A percentile compares a stretch with the other conserved stretches of the same genome.
Conservation (phyloP, 2,888 invertebrate species). For the Rhagium mordax region DNA sequence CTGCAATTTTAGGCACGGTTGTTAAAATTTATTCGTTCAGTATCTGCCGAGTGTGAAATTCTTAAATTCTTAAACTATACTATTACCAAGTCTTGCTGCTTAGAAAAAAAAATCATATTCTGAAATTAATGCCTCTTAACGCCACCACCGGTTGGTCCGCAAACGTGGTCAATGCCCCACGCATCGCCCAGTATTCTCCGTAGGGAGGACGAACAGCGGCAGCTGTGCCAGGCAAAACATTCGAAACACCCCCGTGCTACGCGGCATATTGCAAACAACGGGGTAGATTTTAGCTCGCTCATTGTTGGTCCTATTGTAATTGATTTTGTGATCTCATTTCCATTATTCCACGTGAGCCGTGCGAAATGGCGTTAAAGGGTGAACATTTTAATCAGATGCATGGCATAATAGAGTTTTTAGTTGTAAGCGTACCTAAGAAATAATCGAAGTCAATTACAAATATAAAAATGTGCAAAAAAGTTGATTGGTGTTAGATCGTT, state of each 20-base stretch:
- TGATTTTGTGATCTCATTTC: constrained; percentile 8
- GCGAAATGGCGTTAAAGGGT: constrained; percentile 4
- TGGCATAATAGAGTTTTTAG: not conserved
- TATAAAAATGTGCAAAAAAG: not conserved
- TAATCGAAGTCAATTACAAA: not conserved
- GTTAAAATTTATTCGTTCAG: not conserved
- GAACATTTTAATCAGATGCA: constrained; percentile 4
- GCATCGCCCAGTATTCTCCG: constrained; percentile 1
- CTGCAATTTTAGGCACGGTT: not conserved
- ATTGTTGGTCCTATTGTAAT: constrained; percentile 12
- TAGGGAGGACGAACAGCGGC: constrained; percentile 11
- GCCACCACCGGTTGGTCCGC: not conserved
- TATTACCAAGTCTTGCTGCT: not conserved
- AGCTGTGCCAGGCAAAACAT: constrained; percentile 33
- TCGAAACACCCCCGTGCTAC: constrained; percentile 44
- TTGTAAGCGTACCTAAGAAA: not conserved
- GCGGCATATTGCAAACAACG: constrained; percentile 49
- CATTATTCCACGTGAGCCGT: constrained; percentile 8
- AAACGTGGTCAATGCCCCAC: constrained; percentile 19
- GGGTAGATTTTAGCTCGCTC: constrained; percentile 25
- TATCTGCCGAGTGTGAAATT: not conserved
- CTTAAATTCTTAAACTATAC: not conserved
- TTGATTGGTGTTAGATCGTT: not conserved
- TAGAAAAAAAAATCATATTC: not conserved
- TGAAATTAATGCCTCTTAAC: not conserved